Evolutionary conservation across 2,888 invertebrate genomes (phyloP), one percentile per base, ranked within the genome.

Genomic region (Argynnis bischoffii): DNA sequence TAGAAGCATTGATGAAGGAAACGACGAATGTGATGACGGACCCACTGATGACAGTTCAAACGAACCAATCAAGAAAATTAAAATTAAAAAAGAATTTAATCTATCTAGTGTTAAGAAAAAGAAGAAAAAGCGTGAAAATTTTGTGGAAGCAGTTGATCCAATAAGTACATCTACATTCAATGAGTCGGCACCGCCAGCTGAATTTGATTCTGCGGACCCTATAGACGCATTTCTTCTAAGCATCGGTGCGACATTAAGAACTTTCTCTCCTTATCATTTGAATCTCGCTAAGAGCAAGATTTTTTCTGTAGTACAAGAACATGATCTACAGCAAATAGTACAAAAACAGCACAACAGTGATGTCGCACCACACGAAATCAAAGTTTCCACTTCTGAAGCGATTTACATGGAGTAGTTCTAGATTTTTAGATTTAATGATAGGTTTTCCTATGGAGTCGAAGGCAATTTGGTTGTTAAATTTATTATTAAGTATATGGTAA

Each of bases 271-370:
- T 0, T 93, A 92, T 72, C 90, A 92, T 67, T 77, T 92, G 63
- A 92, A 93, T 74, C 71, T 92, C 47, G 92, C 93, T 0, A 93
- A 93, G 68, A 90, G 84, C 74, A 89, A 93, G 78, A 93, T 93
- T 73, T 93, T 93, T 64, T 77, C 87, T 0, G 83, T 92, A 0
- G 93, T 93, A 0, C 93, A 92, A 72, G 91, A 93, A 69, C 89
- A 90, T 56, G 93, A 93, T 72, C 77, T 92, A 66, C 86, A 90
- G 65, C 92, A 92, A 75, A 92, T 92, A 31, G 88, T 92, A 35
- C 86, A 90, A 64, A 89, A 78, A 64, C 73, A 77, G 65, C 74
- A 76, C 8, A 74, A 69, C 0, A 69, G 51, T 54, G 75, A 76
- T 14, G 68, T 54, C 6, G 56, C 82, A 15, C 72, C 80, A 0